A percentile compares a stretch with the other conserved stretches of the same genome.
phyloP scores from a whole-genome alignment of 1,140 invertebrate species.

The Spodoptera litura region DNA sequence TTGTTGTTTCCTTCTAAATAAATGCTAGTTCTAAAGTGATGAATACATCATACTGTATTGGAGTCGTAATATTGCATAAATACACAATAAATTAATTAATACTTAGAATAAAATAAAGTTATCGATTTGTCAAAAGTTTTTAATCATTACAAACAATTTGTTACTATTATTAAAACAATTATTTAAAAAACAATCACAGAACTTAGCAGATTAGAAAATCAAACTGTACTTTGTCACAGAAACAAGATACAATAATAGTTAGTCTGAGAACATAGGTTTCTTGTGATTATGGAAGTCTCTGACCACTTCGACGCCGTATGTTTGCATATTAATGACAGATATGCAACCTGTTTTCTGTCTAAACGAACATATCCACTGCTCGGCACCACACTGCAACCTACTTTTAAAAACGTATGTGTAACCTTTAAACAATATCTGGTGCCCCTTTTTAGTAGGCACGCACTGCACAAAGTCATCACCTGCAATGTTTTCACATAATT shows the following conservation, averaged over 20 bases:
- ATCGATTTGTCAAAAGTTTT: too few species aligned
- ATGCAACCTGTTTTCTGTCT: conserved; percentile 82
- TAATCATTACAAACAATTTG: too few species aligned
- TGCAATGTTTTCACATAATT: conserved; percentile 64
- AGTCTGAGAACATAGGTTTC: conserved; percentile 81
- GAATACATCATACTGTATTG: too few species aligned
- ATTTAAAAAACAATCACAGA: neutral
- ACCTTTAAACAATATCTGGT: conserved; percentile 79
- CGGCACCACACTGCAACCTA: conserved; percentile 77
- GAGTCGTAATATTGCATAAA: too few species aligned
- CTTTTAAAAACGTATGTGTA: conserved; percentile 81
- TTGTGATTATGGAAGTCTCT: conserved; percentile 83
- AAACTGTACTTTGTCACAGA: neutral
- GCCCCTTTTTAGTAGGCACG: conserved; percentile 80
- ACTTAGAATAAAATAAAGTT: too few species aligned
- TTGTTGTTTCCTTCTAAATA: too few species aligned
- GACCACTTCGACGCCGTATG: conserved; percentile 76
- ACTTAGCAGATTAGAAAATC: conserved; percentile 26
- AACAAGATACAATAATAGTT: neutral
- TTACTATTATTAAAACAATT: too few species aligned
- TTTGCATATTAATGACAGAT: conserved; percentile 81
- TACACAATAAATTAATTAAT: too few species aligned
- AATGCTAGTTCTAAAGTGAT: too few species aligned
- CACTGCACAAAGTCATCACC: conserved; percentile 79
- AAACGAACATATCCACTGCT: conserved; percentile 81